phyloP scores from a whole-genome alignment of 2,797 vertebrate genomes.

The Typhlichthys subterraneus region DNA sequence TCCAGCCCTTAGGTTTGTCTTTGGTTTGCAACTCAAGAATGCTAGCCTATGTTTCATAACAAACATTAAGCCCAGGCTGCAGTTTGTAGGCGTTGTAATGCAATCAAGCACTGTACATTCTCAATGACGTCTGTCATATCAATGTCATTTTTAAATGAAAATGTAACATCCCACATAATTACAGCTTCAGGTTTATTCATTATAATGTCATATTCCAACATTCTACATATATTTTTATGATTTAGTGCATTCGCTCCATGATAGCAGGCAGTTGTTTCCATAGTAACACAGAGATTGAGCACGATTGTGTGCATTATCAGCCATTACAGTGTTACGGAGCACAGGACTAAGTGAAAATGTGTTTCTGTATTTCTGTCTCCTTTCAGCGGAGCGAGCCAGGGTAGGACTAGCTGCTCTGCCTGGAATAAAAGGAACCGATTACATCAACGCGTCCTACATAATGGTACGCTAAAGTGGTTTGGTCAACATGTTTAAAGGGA shows the following conservation, averaged over 20 bases:
- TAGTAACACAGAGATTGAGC: constrained; percentile 60
- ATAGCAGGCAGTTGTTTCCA: constrained; percentile 61
- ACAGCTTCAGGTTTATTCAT: too few species aligned
- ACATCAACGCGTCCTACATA: constrained; percentile 99
- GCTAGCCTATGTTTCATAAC: too few species aligned
- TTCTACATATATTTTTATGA: constrained; percentile 68
- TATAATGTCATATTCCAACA: constrained; percentile 42
- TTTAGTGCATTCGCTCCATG: constrained; percentile 40
- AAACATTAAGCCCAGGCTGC: too few species aligned
- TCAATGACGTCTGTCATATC: too few species aligned
- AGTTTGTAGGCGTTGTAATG: too few species aligned
- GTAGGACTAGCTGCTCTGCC: constrained; percentile 94
- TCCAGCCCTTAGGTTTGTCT: too few species aligned
- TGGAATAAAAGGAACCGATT: constrained; percentile 98
- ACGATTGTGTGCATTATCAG: constrained; percentile 69
- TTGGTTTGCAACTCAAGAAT: too few species aligned
- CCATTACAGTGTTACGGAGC: constrained; percentile 43
- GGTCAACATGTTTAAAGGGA: constrained; percentile 9
- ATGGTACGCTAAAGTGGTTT: constrained; percentile 81
- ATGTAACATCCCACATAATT: too few species aligned
- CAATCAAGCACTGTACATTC: too few species aligned
- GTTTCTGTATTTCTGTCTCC: constrained; percentile 18
- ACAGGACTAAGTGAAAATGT: constrained; percentile 48
- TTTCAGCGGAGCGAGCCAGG: constrained; percentile 91
- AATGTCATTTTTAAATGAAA: too few species aligned